Evolutionary conservation across 2,888 invertebrate species (phyloP).

Genomic region (Amblyteles armatorius): DNA sequence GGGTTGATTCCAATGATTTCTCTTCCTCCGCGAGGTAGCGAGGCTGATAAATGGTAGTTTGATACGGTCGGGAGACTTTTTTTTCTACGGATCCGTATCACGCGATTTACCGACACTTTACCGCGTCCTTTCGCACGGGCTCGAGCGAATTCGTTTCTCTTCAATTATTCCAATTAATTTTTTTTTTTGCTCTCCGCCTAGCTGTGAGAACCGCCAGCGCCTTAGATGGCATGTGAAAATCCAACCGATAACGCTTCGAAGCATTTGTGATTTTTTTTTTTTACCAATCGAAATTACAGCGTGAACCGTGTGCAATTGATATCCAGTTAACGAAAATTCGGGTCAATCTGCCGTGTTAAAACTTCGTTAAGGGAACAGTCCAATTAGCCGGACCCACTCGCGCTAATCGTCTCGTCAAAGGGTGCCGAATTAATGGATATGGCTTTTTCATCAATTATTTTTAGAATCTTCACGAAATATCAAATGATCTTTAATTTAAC

Average conservation of each 20-base stretch:
- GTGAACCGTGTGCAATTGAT: neutral
- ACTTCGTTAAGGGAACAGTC: neutral
- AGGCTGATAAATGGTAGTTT: neutral
- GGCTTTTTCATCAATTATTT: neutral
- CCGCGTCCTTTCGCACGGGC: neutral
- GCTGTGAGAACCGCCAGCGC: conserved; percentile 6
- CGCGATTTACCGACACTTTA: conserved; percentile 33
- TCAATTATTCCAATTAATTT: conserved; percentile 47
- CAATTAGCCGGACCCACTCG: neutral
- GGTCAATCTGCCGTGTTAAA: neutral
- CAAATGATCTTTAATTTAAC: neutral
- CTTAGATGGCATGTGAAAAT: conserved; percentile 3
- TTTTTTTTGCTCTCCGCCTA: neutral
- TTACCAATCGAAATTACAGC: neutral
- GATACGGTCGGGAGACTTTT: conserved; percentile 26
- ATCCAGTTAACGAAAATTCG: neutral
- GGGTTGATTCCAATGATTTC: conserved; percentile 47
- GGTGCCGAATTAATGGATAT: neutral
- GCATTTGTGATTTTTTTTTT: neutral
- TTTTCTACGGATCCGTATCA: conserved; percentile 33
- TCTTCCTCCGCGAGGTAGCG: conserved; percentile 5
- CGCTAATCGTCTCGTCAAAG: conserved; percentile 13
- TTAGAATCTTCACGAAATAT: neutral
- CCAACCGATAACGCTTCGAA: neutral
- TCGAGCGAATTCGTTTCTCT: conserved; percentile 32